These are phyloP conservation scores for Pristionchus japonicus DNA, from an alignment of 2,888 invertebrate species.

Conservation along the genomic window DNA sequence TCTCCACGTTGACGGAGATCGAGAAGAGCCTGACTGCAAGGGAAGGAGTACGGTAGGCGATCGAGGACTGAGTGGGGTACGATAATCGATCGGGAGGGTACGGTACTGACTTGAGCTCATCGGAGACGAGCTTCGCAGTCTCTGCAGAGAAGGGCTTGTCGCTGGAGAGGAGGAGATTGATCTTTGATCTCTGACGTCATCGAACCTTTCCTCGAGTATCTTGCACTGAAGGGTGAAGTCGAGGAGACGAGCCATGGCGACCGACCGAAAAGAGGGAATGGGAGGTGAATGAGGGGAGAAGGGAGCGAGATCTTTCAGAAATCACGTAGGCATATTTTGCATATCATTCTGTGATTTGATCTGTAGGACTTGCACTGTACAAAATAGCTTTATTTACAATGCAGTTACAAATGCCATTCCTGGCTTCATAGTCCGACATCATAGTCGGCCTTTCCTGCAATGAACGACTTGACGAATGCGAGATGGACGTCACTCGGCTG, in stretches of 20 bases:
- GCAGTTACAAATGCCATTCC: neutral
- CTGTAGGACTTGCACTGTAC: neutral
- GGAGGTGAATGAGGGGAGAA: neutral
- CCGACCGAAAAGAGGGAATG: neutral
- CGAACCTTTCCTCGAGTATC: conserved; percentile 9
- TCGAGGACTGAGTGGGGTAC: neutral
- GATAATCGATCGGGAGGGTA: too few relatives aligned
- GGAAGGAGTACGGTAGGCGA: neutral
- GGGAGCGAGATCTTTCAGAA: neutral
- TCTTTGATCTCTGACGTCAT: neutral
- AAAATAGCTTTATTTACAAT: neutral
- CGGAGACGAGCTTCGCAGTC: neutral
- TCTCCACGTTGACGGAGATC: neutral
- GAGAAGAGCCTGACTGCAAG: neutral
- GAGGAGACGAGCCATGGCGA: conserved; percentile 3
- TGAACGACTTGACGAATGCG: neutral
- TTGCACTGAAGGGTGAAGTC: neutral
- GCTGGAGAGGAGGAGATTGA: neutral
- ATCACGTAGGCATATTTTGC: neutral
- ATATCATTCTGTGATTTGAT: neutral
- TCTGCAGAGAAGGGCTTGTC: conserved; percentile 18
- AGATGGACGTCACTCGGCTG: neutral
- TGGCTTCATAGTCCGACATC: conserved; percentile 28
- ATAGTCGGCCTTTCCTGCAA: conserved; percentile 41
- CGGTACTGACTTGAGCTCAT: neutral